phyloP scores from a whole-genome alignment of 2,113 vertebrate genomes.

The Chelonoidis abingdonii region DNA sequence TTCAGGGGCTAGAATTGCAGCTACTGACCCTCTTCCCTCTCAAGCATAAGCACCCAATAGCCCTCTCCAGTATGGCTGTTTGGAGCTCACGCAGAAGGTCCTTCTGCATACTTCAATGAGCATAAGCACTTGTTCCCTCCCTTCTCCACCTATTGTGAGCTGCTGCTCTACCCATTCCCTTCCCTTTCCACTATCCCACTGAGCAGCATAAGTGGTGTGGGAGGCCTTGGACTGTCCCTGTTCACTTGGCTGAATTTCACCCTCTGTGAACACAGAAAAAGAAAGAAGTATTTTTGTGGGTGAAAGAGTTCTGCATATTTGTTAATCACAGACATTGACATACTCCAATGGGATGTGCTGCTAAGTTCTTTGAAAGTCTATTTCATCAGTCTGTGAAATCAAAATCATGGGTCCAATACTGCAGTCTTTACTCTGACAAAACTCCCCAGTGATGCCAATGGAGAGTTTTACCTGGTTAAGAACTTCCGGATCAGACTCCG shows the following conservation, averaged over 20 bases:
- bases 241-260: not conserved
- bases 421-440: not conserved
- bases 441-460: not conserved
- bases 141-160: not conserved
- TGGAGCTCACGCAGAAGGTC: not conserved
- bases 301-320: constrained; percentile 38
- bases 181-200: not conserved
- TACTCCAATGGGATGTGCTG: not conserved
- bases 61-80: not conserved
- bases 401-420: not conserved
- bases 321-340: not conserved
- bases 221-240: not conserved
- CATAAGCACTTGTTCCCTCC: not conserved
- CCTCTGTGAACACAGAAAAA: not conserved
- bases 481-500: not conserved
- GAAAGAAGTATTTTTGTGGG: not conserved
- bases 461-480: not conserved
- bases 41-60: not conserved
- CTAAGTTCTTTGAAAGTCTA: constrained; percentile 25
- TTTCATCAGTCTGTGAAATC: constrained; percentile 45
- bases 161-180: not conserved
- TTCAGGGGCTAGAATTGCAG: not conserved
- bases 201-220: rapidly evolving
- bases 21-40: not conserved
- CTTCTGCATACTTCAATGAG: not conserved